Base-by-base conservation (phyloP, 2,888 invertebrate genomes). In the Empis stercorea region DNA sequence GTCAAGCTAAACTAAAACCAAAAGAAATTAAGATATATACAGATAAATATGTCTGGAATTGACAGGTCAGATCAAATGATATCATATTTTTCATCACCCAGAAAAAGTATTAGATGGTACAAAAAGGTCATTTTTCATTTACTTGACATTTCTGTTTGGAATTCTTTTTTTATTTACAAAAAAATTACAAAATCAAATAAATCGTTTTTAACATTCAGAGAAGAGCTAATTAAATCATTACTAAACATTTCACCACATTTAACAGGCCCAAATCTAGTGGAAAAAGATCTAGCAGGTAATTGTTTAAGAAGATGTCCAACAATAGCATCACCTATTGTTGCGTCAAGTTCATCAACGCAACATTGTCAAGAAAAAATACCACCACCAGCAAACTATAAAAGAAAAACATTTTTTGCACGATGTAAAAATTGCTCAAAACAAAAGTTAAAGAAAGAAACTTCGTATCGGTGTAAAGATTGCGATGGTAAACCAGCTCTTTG, bases 61-160 rank as follows among this genome's bases (percentile, higher is more conserved):
- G 48, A 50, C 17, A 44, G 34, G 44, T 43, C 36, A 15, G 47
- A 47, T 39, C 48, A 52, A 48, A 47, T 50, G 48, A 41, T 38
- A 41, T 48, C 50, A 3, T 50, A 48, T 40, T 50, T 50, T 38
- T 51, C 46, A 23, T 43, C 37, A n/a, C 50, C 51, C 23, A 45
- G 34, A 41, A 46, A 46, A 42, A 41, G 42, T 42, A 37, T 42
- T 15, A 20, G 41, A 23, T 44, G 46, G 46, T 46, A 44, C 27
- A 44, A 44, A 16, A 38, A 44, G 10, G 23, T 44, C 2, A 14
- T 37, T n/a, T 44, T 44, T 20, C 44, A 44, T 38, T 10, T 44
- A n/a, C 7, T 44, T 10, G 44, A 44, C 14, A 10, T 44, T 4
- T 10, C 11, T 23, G 30, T 44, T 10, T 44, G 23, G 11, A 44